Conservation (phyloP, 2,113 vertebrate genomes). For the Mystacornis crossleyi region DNA sequence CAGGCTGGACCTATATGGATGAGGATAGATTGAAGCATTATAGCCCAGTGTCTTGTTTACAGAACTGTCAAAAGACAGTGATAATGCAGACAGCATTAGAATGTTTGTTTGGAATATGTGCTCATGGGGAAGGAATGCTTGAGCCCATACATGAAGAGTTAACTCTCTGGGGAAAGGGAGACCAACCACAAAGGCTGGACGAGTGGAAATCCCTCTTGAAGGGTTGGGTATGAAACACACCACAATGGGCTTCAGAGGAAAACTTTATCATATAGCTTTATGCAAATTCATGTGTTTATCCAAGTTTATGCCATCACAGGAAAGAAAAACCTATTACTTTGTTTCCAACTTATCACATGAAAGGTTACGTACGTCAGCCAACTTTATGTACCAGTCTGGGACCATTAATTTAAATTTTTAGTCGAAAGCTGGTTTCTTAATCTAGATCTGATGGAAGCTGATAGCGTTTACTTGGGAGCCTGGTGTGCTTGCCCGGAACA, state of each 20-base stretch:
- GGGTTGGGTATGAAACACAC: not conserved
- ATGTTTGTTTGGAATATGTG: not conserved
- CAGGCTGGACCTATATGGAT: accelerated
- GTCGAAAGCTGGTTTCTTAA: not conserved
- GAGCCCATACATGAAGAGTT: accelerated
- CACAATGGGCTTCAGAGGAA: not conserved
- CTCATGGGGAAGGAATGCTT: accelerated
- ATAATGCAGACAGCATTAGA: accelerated
- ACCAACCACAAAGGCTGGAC: not conserved
- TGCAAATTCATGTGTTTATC: not conserved
- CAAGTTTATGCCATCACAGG: not conserved
- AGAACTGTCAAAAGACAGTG: not conserved
- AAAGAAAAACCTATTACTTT: not conserved
- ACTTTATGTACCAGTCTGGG: not conserved
- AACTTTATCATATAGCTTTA: not conserved
- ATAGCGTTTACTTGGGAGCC: accelerated
- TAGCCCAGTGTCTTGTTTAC: not conserved
- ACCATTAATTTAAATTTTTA: not conserved
- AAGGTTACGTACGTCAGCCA: not conserved
- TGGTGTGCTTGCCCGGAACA: too few relatives aligned
- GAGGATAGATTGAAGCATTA: not conserved
- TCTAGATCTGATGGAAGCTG: not conserved
- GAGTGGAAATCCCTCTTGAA: not conserved
- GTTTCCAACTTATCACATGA: not conserved
- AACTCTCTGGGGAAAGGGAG: not conserved